Base-by-base conservation (phyloP, 1,140 invertebrate species). In the Elymnias hypermnestra region DNA sequence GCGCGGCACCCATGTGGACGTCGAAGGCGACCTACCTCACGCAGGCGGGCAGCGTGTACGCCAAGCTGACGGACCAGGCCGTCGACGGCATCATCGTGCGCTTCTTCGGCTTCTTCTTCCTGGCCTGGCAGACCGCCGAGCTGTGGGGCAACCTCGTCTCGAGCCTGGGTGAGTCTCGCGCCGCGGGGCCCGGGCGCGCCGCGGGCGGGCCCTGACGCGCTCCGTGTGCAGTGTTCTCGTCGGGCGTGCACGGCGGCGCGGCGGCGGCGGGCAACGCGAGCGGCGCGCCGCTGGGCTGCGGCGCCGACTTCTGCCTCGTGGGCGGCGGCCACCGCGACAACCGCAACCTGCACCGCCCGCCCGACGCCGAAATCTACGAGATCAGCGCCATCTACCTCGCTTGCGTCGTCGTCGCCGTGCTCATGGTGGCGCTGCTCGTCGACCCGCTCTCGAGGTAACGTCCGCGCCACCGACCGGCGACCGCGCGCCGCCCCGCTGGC, bases 21-120 rank as follows among this genome's bases (percentile, higher is more conserved):
- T 95, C 97, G 2, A 96, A 98, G 79, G 97, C 96, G 36, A 96
- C 95, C 0, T 99, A 99, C 72, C 87, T 99, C 3, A 98, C 97
- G 0, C 95, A 98, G 81, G 93, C 93, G 3, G 96, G 94, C 10
- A 93, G 94, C 26, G 93, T 97, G 51, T 95, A 95, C 84, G 94
- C 94, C 2, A 94, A 95, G 68, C 86, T 96, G 25, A 95, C 94
- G 7, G 94, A 95, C 52, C 93, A 97, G 65, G 89, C 93, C 0
- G 91, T 94, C 3, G 95, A 98, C 73, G 94, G 93, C 3, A 95
- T 98, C 53, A 94, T 98, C 40, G 95, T 97, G 23, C 84, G 95
- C 58, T 98, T 98, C 89, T 99, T 99, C 83, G 97, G 97, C 13
- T 95, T 98, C 88, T 99, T 99, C 91, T 99, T 99, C 88, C 92